phyloP scores from a whole-genome alignment of 2,113 vertebrate genomes.

The pig (Sus scrofa) region DNA sequence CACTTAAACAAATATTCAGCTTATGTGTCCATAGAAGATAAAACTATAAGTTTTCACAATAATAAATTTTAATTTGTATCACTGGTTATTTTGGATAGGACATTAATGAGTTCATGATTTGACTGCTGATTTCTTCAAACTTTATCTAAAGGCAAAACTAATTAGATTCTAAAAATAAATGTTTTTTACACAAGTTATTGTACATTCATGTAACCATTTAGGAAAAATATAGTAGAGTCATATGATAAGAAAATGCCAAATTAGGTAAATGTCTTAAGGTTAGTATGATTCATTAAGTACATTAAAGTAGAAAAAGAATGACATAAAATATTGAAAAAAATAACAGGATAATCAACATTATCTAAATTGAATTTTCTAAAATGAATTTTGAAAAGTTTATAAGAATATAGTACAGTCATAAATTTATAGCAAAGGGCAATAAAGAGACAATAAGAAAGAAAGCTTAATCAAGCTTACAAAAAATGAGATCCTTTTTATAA shows the following conservation, averaged over 20 bases:
- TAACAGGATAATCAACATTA: background rate
- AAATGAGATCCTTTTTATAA: background rate
- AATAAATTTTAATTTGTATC: too few relatives aligned
- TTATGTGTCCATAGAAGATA: background rate
- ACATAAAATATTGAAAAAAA: conserved; percentile 21
- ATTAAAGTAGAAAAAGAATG: conserved; percentile 23
- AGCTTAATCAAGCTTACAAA: background rate
- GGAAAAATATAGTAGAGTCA: conserved; percentile 53
- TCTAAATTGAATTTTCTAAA: background rate
- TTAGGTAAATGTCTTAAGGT: conserved; percentile 45
- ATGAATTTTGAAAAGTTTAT: conserved; percentile 53
- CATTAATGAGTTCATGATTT: background rate
- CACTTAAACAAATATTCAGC: background rate
- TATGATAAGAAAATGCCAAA: conserved; percentile 59
- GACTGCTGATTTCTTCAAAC: background rate
- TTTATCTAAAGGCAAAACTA: conserved; percentile 35
- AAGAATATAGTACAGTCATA: background rate
- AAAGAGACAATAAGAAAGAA: background rate
- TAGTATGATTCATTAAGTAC: conserved; percentile 1
- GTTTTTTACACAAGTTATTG: conserved; percentile 15
- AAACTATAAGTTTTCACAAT: background rate
- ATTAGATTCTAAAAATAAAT: conserved; percentile 14
- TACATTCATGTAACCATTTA: conserved; percentile 59
- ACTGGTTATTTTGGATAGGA: background rate
- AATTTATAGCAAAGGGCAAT: conserved; percentile 18